Evolutionary conservation across 1,140 invertebrate species (phyloP), one percentile per base, ranked within the genome.

Genomic region (Drosophila jambulina): DNA sequence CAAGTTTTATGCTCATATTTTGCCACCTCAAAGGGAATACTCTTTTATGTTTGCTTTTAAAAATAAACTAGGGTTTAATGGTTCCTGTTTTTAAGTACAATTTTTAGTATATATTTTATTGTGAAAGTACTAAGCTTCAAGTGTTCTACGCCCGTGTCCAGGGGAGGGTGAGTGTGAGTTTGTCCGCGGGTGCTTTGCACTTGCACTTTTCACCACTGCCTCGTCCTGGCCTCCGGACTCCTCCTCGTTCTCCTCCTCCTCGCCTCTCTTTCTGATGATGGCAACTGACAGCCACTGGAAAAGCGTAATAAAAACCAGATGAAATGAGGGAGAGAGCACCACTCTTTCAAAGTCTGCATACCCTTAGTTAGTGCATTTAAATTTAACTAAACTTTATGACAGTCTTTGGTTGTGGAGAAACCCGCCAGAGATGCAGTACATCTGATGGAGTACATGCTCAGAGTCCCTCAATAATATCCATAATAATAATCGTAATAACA

Each of bases 281-380:
- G 51, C 51, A 36, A 25, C 53, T 56, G 53, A 56, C 53, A 56
- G 53, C 13, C 53, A n/a, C 19, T 36, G 15, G 15, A 38, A 38
- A 56, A 25, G 34, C 15, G 9, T 38, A 56, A 56, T 56, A 56
- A 56, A 56, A 56, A 56, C 25, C 53, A 56, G 53, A 56, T 56
- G 53, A 56, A 56, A 56, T 23, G 32, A 6, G 13, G 12, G 34
- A 13, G 34, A 36, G 12, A 13, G 34, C 13, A 36, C 4, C 5
- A 36, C 34, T 13, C 34, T 36, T 36, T 13, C 13, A 34, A 54
- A 23, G 34, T 56, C 34, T 38, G 32, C 19, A 56, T 38, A 56
- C 53, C 21, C 34, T 38, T 36, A 6, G 21, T 15, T 36, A 17
- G 23, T 36, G 32, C 19, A 54, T 54, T 56, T 38, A 25, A 56